Evolutionary conservation across 1,140 invertebrate species (phyloP).

Genomic region (Pteromalus puparum): DNA sequence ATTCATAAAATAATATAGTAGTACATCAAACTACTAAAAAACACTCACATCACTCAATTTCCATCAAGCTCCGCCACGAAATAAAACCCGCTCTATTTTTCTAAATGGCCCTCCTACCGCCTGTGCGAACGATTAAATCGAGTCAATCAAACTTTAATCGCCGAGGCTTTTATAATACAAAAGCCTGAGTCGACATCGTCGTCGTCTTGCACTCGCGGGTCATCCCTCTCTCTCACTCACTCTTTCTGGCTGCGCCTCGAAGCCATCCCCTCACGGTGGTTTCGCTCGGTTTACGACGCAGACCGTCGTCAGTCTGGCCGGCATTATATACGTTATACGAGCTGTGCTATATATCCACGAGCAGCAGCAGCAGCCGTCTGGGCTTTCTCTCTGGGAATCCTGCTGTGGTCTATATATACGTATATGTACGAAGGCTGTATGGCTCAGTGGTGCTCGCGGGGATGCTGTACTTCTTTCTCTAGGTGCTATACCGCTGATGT

Average conservation of each 20-base stretch:
- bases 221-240: background rate
- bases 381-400: conserved; percentile 29
- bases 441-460: background rate
- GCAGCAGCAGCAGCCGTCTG: conserved; percentile 60
- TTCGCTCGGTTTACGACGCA: conserved; percentile 60
- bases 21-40: too few species aligned
- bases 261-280: conserved; percentile 45
- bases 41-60: too few species aligned
- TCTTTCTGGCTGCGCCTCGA: background rate
- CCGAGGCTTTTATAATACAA: conserved; percentile 28
- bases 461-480: background rate
- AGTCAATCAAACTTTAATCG: conserved; percentile 39
- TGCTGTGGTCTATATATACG: background rate
- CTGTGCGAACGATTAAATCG: background rate
- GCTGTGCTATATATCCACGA: conserved; percentile 60
- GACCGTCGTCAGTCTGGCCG: conserved; percentile 69
- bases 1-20: too few species aligned
- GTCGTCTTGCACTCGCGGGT: background rate
- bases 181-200: background rate
- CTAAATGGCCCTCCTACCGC: background rate
- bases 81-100: conserved; percentile 17
- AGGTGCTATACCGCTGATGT: too few species aligned
- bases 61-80: background rate
- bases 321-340: conserved; percentile 71
- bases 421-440: background rate